Evolutionary conservation across 1,140 invertebrate species (phyloP).

Genomic region (Drosophila pandora): DNA sequence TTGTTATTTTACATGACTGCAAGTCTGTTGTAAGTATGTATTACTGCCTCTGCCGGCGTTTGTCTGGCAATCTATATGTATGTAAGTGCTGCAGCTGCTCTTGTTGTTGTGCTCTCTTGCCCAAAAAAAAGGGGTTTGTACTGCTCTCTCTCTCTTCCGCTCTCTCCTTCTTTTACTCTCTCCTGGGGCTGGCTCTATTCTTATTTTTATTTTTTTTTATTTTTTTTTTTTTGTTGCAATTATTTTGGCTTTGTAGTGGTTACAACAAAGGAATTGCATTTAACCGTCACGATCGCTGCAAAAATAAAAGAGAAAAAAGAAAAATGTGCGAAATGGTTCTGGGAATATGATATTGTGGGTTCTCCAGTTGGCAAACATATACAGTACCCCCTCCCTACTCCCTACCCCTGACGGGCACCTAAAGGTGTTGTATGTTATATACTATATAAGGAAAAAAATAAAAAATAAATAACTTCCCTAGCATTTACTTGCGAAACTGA

Average conservation of each 20-base stretch:
- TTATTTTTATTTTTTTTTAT: conserved; percentile 12
- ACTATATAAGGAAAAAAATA: conserved; percentile 9
- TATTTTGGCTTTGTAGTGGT: conserved; percentile 47
- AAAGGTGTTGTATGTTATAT: background rate
- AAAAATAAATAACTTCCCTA: conserved; percentile 14
- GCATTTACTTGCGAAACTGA: conserved; percentile 31
- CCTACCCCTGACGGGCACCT: too few relatives aligned
- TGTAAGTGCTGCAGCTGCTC: conserved; percentile 35
- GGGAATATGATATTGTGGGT: conserved; percentile 32
- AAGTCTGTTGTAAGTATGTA: conserved; percentile 19
- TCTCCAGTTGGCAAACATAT: conserved; percentile 1
- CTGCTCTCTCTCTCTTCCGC: conserved; percentile 3
- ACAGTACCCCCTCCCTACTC: too few relatives aligned
- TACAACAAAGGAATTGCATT: conserved; percentile 51
- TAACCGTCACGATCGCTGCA: conserved; percentile 39
- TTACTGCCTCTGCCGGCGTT: conserved; percentile 23
- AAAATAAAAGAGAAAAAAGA: conserved; percentile 18
- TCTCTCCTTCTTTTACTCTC: conserved; percentile 5
- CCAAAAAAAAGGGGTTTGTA: conserved; percentile 29
- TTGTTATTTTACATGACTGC: conserved; percentile 50
- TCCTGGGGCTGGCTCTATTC: conserved; percentile 29
- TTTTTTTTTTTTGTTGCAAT: conserved; percentile 21
- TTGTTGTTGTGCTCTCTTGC: conserved; percentile 16
- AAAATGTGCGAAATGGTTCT: conserved; percentile 40
- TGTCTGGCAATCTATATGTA: conserved; percentile 4